Evolutionary conservation across 1,140 invertebrate species (phyloP), one percentile per base, ranked within the genome.

Genomic region (Trigoniulus corallinus): DNA sequence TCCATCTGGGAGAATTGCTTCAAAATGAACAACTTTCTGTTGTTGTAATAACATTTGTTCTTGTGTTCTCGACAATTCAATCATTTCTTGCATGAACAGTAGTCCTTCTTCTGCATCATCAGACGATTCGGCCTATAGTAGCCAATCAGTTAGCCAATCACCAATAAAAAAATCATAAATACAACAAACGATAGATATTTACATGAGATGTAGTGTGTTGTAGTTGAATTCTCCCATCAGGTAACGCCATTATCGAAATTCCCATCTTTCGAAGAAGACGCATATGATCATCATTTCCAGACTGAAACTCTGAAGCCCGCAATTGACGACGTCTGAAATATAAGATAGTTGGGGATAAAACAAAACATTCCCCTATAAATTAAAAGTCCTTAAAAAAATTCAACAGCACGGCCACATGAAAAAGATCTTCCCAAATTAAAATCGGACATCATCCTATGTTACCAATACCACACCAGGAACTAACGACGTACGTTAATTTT

Each of bases 61-160:
- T 62, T 83, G 79, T 51, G 74, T 66, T 61, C 84, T 84, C 27
- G 86, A 88, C 41, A 92, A 67, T 67, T 93, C 85, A 7, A 91
- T 77, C 88, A 97, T 95, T 70, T 97, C 93, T 61, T 93, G 84
- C 87, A 98, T 96, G 61, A 98, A 97, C 25, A 84, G 71, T 22
- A 94, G 64, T 0, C 94, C 93, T 69, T 95, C 85, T 61, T 93
- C 83, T 1, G 87, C 92, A 62, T 92, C 83, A 56, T 81, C 77
- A 13, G 80, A 68, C 43, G 81, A 81, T 61, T 80, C 78, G 12
- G 91, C 92, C 87, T 92, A n/a, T n/a, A 53, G 53, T 41, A 48
- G 39, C n/a, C 22, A 29, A 34, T 34, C 15, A n/a, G n/a, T n/a
- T n/a, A 34, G 15, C 7, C 15, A 7, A 20, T 42, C 10, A 15